A percentile compares a stretch with the other conserved stretches of the same genome.
Evolutionary conservation across 2,113 vertebrate species (phyloP).

Genomic region (Heterochromis multidens): DNA sequence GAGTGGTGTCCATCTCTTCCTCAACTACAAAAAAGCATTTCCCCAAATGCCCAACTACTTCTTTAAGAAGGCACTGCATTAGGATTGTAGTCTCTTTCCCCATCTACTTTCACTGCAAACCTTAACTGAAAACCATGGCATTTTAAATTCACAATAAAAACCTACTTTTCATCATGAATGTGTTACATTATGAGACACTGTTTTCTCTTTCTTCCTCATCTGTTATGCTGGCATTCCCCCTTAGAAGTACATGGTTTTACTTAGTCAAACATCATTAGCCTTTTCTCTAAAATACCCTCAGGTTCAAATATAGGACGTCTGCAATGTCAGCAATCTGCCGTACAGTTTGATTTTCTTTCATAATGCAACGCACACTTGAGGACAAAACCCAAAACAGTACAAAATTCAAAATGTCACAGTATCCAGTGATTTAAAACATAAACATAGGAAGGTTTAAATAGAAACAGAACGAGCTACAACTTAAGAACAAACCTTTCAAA

Average conservation of each 20-base stretch:
- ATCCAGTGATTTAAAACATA: slow-evolving; percentile 27
- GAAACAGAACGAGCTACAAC: slow-evolving; percentile 35
- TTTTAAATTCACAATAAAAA: slow-evolving; percentile 9
- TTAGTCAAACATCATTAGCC: background rate
- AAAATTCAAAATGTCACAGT: slow-evolving; percentile 32
- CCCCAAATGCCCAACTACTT: background rate
- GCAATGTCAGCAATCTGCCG: background rate
- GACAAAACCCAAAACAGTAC: slow-evolving; percentile 4
- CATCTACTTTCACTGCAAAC: slow-evolving; percentile 41
- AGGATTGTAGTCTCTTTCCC: slow-evolving; percentile 6
- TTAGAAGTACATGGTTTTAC: background rate
- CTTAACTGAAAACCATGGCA: background rate
- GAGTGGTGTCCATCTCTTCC: background rate
- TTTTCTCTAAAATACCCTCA: background rate
- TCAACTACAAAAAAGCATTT: background rate
- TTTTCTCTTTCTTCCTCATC: background rate
- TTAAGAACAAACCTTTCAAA: slow-evolving; percentile 21
- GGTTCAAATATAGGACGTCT: background rate
- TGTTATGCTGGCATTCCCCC: background rate
- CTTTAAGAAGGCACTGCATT: slow-evolving; percentile 36
- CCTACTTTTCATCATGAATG: slow-evolving; percentile 24
- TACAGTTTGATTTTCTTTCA: background rate
- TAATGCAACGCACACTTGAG: slow-evolving; percentile 11
- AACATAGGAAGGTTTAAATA: slow-evolving; percentile 60
- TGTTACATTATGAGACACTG: slow-evolving; percentile 15